Base-by-base conservation (phyloP, 2,888 invertebrate species). In the Auanema sp. region DNA sequence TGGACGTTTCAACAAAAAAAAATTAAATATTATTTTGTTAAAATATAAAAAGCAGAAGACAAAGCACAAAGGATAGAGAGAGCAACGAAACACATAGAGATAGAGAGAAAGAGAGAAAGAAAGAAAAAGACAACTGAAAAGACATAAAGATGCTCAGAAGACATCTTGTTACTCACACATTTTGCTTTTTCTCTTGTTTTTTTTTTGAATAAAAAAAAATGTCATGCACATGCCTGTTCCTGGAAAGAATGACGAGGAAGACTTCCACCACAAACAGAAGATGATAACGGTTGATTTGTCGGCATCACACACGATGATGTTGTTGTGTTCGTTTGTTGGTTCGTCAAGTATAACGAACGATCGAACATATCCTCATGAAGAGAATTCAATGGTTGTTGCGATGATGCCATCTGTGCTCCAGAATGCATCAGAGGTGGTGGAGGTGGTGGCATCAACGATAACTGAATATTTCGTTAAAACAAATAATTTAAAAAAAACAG, bases 371-470 rank as follows among this genome's bases (percentile, higher is more conserved):
- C 71, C 41, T 68, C 71, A 50, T 69, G 68, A 33, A 67, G 18
- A n/a, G 65, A 58, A 18, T 41, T 33, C 42, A 57, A 47, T 14
- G 44, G 49, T 18, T 55, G 55, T 12, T 56, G 25, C 11, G 60
- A 43, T 12, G 59, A 60, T 10, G 56, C 16, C 33, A 25, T 41
- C n/a, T 47, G 55, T 16, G 47, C 63, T 25, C 65, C 24, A 33
- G 65, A 61, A 33, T 58, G 60, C 14, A 59, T 67, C 44, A 67
- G 56, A n/a, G 69, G 72, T 24, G 76, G 75, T 12, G 75, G 76
- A n/a, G 76, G 76, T 24, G 75, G 75, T 18, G 76, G 76, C 67
- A 71, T 72, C 58, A 74, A 58, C 51, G 71, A 71, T 57, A 72
- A 65, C 74, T 74, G 69, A 64, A 69, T 41, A 12, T n/a, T 8